phyloP scores from a whole-genome alignment of 2,113 vertebrate species.

The Psilopsiagon aymara region DNA sequence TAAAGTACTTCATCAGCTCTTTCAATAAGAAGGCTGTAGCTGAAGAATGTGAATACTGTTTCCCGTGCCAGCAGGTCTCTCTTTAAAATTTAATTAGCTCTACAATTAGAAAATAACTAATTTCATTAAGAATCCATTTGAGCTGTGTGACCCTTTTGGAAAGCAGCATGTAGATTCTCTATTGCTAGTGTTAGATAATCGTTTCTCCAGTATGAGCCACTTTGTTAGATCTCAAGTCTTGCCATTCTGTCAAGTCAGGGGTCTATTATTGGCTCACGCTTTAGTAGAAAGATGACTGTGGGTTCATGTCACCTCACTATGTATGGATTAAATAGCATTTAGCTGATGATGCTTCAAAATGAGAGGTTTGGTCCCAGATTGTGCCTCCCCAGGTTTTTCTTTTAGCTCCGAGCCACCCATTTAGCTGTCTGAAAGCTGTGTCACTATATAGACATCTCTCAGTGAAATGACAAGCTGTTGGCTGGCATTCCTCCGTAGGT shows the following conservation, averaged over 20 bases:
- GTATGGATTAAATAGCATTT: not conserved
- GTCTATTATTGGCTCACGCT: not conserved
- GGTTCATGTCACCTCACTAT: rapidly evolving
- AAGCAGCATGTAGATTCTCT: not conserved
- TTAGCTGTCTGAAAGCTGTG: not conserved
- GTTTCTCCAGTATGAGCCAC: not conserved
- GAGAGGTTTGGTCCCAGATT: not conserved
- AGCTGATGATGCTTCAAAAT: not conserved
- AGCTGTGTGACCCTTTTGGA: not conserved
- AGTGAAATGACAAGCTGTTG: not conserved
- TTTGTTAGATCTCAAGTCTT: not conserved
- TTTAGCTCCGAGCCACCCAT: not conserved
- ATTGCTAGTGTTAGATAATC: not conserved
- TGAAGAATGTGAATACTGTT: not conserved
- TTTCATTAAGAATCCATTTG: not conserved
- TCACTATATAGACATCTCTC: not conserved
- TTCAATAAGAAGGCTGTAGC: not conserved
- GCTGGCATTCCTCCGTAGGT: not conserved
- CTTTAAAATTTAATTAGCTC: not conserved
- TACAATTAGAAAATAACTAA: not conserved
- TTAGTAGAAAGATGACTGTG: not conserved
- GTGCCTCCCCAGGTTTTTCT: not conserved
- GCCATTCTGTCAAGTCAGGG: not conserved
- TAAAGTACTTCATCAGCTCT: not conserved
- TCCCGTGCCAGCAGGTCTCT: not conserved